Percentiles rank a stretch among this genome's conserved stretches.
Evolutionary conservation across 2,888 invertebrate species (phyloP).

Genomic region (Amiota minor): DNA sequence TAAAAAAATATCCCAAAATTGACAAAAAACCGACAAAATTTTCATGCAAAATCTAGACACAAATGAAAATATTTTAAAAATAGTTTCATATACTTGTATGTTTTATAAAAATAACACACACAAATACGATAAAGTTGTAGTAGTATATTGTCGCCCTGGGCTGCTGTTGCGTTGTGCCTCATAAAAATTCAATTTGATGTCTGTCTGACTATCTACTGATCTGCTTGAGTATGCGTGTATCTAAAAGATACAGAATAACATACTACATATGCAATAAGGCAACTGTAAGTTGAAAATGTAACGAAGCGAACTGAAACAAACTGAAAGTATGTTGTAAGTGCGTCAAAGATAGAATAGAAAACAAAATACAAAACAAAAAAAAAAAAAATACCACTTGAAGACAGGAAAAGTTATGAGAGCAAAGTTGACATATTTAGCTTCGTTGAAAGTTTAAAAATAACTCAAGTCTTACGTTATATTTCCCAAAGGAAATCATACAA

Average conservation of each 20-base stretch:
- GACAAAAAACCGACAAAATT: slow-evolving; percentile 27
- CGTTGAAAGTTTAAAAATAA: slow-evolving; percentile 19
- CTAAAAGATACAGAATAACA: not conserved
- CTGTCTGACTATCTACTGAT: slow-evolving; percentile 29
- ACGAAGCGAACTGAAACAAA: slow-evolving; percentile 12
- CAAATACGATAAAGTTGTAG: slow-evolving; percentile 23
- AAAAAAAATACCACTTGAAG: too few species aligned
- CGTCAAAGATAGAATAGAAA: not conserved
- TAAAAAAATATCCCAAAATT: slow-evolving; percentile 22
- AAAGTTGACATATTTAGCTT: slow-evolving; percentile 9
- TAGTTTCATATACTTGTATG: slow-evolving; percentile 54
- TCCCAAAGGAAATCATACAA: slow-evolving; percentile 17
- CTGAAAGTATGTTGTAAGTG: not conserved
- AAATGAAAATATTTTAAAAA: slow-evolving; percentile 62
- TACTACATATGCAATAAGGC: not conserved
- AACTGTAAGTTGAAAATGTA: not conserved
- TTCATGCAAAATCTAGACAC: slow-evolving; percentile 45
- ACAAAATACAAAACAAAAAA: too few species aligned
- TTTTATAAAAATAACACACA: slow-evolving; percentile 59
- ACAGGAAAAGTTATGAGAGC: not conserved
- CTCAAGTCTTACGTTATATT: not conserved
- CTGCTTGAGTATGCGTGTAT: slow-evolving; percentile 35
- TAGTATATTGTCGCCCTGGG: slow-evolving; percentile 49
- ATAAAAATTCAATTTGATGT: slow-evolving; percentile 6
- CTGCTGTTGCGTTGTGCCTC: slow-evolving; percentile 40